These are phyloP conservation scores for Triplophysa yarkandensis DNA, from an alignment of 2,797 vertebrate genomes.

Conservation along the genomic window DNA sequence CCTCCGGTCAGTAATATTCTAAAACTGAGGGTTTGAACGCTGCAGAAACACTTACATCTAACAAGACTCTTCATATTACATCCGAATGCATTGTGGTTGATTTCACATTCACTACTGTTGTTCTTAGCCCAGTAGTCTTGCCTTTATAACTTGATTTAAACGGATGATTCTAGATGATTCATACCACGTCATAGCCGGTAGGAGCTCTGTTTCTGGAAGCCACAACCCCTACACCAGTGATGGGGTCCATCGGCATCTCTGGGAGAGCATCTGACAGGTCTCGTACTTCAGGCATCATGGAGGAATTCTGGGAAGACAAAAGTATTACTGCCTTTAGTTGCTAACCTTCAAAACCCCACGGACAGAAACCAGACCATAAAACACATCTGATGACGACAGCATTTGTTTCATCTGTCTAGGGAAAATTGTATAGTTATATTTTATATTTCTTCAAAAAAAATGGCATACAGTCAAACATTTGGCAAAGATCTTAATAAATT, in stretches of 20 bases:
- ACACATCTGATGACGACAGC: neutral
- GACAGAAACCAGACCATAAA: constrained; percentile 17
- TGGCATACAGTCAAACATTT: no score
- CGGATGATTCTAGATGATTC: no score
- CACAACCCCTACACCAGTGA: constrained; percentile 93
- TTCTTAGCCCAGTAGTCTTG: neutral
- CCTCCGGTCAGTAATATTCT: neutral
- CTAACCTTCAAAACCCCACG: neutral
- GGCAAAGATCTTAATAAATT: no score
- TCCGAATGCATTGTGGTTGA: neutral
- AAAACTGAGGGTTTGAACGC: constrained; percentile 14
- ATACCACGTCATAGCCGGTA: constrained; percentile 93
- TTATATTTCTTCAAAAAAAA: no score
- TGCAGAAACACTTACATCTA: no score
- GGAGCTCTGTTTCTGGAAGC: constrained; percentile 92
- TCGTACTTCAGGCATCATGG: constrained; percentile 93
- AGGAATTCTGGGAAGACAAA: constrained; percentile 73
- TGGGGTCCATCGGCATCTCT: constrained; percentile 91
- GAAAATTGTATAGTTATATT: neutral
- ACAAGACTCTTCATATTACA: neutral
- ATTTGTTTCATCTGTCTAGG: constrained; percentile 1
- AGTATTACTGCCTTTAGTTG: neutral
- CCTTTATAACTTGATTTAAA: neutral
- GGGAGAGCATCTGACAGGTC: constrained; percentile 93
- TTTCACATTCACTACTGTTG: neutral